A percentile compares a stretch with the other conserved stretches of the same genome.
These are phyloP conservation scores for Cyanocitta stelleri DNA, from an alignment of 2,113 vertebrate species.

Conservation along the genomic window DNA sequence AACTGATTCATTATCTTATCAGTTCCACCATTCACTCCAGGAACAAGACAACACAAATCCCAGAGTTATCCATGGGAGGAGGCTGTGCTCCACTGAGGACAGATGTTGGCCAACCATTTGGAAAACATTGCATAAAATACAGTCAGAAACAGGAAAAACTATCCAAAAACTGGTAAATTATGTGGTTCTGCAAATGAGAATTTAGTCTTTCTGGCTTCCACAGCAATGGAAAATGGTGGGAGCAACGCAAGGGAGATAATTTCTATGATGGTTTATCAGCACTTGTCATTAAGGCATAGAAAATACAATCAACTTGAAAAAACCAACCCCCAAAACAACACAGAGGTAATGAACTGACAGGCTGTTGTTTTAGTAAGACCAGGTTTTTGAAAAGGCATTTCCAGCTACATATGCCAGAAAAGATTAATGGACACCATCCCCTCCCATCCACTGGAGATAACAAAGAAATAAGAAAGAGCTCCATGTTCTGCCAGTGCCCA, in stretches of 20 bases:
- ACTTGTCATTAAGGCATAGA: fast-evolving
- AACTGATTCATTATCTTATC: neutral
- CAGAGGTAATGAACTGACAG: neutral
- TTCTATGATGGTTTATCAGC: neutral
- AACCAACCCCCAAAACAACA: neutral
- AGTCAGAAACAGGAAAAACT: neutral
- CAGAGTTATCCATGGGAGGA: neutral
- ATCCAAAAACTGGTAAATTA: neutral
- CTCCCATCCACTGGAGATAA: neutral
- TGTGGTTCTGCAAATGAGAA: neutral
- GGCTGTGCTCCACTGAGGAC: neutral
- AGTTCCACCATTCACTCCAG: neutral
- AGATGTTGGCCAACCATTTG: neutral
- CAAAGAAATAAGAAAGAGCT: neutral
- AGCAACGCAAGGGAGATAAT: neutral
- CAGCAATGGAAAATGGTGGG: neutral
- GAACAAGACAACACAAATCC: neutral
- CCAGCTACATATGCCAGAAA: neutral
- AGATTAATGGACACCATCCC: neutral
- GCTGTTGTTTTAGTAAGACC: neutral
- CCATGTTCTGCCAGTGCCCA: neutral
- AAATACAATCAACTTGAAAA: neutral
- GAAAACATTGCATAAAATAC: neutral
- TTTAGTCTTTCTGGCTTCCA: neutral
- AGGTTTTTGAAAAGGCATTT: neutral